Percentiles rank a stretch among this genome's conserved stretches.
phyloP scores from a whole-genome alignment of 2,797 vertebrate species.

The Cyclura pinguis region DNA sequence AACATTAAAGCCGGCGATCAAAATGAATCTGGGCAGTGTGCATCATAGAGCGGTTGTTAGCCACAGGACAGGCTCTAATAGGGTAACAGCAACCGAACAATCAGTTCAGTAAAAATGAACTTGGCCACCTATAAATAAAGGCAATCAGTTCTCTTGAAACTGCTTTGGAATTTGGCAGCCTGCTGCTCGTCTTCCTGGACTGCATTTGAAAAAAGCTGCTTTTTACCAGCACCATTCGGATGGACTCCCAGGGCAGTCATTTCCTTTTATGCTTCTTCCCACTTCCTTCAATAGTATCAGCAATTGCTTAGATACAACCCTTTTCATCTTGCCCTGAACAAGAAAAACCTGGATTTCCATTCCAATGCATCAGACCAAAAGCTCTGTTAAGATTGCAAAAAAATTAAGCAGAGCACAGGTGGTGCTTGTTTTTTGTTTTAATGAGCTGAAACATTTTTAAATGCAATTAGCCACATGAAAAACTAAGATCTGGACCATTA shows the following conservation, averaged over 20 bases:
- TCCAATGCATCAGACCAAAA: not conserved
- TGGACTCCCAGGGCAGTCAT: not conserved
- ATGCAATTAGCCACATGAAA: not conserved
- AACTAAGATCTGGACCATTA: conserved; percentile 6
- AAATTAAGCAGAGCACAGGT: not conserved
- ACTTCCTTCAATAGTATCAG: conserved; percentile 2
- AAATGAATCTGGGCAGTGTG: conserved; percentile 52
- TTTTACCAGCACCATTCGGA: conserved; percentile 48
- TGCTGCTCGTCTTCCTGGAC: conserved; percentile 39
- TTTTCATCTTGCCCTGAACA: conserved; percentile 46
- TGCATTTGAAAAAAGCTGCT: conserved; percentile 27
- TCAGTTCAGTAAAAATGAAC: conserved; percentile 37
- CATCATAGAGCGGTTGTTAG: conserved; percentile 46
- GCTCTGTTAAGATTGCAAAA: conserved; percentile 44
- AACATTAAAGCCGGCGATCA: conserved; percentile 43
- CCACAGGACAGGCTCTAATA: conserved; percentile 41
- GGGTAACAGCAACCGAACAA: conserved; percentile 36
- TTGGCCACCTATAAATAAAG: conserved; percentile 52
- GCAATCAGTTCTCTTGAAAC: conserved; percentile 45
- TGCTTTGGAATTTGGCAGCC: conserved; percentile 1
- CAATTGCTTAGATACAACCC: conserved; percentile 43
- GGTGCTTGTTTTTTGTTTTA: not conserved
- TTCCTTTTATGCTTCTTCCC: not conserved
- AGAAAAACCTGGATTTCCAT: conserved; percentile 9
- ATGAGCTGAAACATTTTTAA: conserved; percentile 3